phyloP scores from a whole-genome alignment of 2,113 vertebrate genomes.

The Mobula hypostoma region DNA sequence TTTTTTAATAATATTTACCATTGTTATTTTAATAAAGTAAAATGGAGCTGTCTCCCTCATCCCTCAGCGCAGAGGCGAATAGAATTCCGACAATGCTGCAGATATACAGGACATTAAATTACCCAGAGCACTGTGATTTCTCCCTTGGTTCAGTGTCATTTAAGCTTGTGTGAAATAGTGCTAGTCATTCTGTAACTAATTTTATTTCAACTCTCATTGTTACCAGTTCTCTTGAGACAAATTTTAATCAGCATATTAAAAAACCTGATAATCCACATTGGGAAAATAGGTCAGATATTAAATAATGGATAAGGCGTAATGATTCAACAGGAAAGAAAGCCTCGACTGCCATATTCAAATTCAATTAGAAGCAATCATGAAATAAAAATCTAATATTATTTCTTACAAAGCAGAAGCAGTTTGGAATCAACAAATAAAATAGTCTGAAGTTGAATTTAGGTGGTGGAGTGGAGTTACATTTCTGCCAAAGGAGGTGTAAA shows the following conservation, averaged over 20 bases:
- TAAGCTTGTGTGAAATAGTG: neutral
- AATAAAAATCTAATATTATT: neutral
- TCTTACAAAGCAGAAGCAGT: neutral
- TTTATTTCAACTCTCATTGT: neutral
- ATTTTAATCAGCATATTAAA: slow-evolving; percentile 6
- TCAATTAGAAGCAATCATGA: neutral
- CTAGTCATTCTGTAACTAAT: neutral
- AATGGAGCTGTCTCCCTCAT: neutral
- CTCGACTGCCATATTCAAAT: neutral
- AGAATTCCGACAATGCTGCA: neutral
- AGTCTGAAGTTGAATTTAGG: neutral
- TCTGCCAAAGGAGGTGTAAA: too few species aligned
- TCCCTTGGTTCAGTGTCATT: neutral
- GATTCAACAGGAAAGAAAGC: neutral
- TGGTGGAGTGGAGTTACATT: too few species aligned
- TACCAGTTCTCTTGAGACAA: neutral
- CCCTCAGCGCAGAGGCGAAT: neutral
- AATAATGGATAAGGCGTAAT: slow-evolving; percentile 1
- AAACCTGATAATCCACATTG: neutral
- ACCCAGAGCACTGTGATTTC: neutral
- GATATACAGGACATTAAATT: neutral
- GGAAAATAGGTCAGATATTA: slow-evolving; percentile 24
- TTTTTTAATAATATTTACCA: neutral
- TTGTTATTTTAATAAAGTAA: neutral
- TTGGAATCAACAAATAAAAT: neutral